Conservation (phyloP, 2,888 invertebrate species). For the Papilio gigon region DNA sequence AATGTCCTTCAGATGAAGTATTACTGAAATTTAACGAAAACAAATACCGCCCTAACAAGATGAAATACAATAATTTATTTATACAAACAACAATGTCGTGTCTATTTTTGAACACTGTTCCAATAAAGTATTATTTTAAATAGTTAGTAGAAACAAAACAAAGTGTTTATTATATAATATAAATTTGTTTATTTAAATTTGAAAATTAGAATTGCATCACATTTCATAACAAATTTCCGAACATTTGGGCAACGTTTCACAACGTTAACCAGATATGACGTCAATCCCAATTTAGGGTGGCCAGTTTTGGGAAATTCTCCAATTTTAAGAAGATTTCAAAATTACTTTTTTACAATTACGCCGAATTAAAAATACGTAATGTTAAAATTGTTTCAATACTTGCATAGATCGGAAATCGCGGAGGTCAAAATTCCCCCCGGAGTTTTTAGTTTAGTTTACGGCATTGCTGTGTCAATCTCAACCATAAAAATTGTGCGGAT, state of each 20-base stretch:
- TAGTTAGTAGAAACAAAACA: neutral
- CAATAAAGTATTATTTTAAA: neutral
- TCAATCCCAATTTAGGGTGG: conserved; percentile 3
- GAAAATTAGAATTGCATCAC: conserved; percentile 28
- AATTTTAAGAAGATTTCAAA: conserved; percentile 3
- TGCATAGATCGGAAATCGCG: no score
- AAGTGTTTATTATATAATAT: neutral
- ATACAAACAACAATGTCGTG: neutral
- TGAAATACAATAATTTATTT: neutral
- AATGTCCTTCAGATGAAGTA: no score
- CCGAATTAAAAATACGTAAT: no score
- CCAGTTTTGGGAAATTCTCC: conserved; percentile 2
- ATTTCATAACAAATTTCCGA: conserved; percentile 36
- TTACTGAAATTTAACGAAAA: no score
- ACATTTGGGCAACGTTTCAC: conserved; percentile 34
- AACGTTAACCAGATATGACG: conserved; percentile 41
- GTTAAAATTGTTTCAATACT: no score
- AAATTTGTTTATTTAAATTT: neutral
- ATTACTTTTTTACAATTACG: no score
- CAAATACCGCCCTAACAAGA: neutral
- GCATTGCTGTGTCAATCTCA: no score
- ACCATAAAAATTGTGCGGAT: no score
- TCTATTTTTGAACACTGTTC: neutral
- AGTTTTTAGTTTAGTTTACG: no score
- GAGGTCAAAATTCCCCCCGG: no score